A percentile compares a stretch with the other conserved stretches of the same genome.
Conservation (phyloP, 2,797 vertebrate genomes). For the Eleutherodactylus coqui region DNA sequence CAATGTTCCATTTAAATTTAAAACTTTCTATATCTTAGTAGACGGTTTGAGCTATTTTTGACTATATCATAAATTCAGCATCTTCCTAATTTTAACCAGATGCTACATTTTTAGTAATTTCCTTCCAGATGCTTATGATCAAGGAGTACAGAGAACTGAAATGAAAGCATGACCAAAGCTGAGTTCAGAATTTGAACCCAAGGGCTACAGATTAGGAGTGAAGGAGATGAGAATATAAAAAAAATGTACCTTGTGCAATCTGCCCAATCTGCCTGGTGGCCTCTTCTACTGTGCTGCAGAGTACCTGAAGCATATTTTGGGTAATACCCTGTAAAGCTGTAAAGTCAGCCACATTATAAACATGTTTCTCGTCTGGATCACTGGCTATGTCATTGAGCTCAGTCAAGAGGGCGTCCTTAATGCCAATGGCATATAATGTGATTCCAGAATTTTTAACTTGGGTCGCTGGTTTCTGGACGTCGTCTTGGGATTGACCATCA, state of each 20-base stretch:
- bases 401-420: constrained; percentile 74
- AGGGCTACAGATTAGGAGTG: constrained; percentile 24
- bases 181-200: constrained; percentile 17
- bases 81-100: constrained; percentile 1
- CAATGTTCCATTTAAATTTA: too few species aligned
- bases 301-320: constrained; percentile 74
- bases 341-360: constrained; percentile 77
- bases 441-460: constrained; percentile 74
- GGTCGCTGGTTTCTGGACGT: constrained; percentile 67
- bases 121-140: constrained; percentile 40
- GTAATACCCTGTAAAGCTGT: constrained; percentile 75
- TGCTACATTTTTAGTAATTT: constrained; percentile 28
- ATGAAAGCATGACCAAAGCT: not conserved
- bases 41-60: not conserved
- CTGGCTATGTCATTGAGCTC: constrained; percentile 79
- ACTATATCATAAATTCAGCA: not conserved
- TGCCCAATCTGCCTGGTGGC: constrained; percentile 69
- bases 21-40: not conserved
- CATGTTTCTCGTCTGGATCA: constrained; percentile 72
- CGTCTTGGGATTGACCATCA: constrained; percentile 77
- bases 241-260: constrained; percentile 73
- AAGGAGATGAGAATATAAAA: constrained; percentile 5
- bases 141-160: not conserved
- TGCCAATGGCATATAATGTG: constrained; percentile 77
- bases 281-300: constrained; percentile 79